Evolutionary conservation across 2,888 invertebrate species (phyloP).

Genomic region (Horisme vitalbata): DNA sequence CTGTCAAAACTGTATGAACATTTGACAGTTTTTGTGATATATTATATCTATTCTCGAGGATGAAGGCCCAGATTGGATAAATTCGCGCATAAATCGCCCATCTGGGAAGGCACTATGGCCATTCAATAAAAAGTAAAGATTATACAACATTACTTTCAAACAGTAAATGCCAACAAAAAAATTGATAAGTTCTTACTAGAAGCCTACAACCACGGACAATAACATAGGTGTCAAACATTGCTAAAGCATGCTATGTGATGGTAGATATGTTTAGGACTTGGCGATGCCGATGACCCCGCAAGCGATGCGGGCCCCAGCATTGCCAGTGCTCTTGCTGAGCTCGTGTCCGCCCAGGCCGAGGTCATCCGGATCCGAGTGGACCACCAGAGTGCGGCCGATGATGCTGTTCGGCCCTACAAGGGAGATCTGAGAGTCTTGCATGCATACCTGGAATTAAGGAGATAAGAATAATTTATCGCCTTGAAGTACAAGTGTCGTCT

Average conservation of each 20-base stretch:
- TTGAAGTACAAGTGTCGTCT: too few relatives aligned
- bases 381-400: constrained; percentile 92
- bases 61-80: too few relatives aligned
- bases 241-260: neutral
- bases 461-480: neutral
- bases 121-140: too few relatives aligned
- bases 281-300: constrained; percentile 94
- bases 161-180: too few relatives aligned
- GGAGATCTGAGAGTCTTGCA: constrained; percentile 68
- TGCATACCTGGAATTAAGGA: constrained; percentile 57
- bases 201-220: too few relatives aligned
- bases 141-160: too few relatives aligned
- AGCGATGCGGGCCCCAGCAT: constrained; percentile 95
- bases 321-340: constrained; percentile 95
- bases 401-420: constrained; percentile 87
- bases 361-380: constrained; percentile 97
- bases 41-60: too few relatives aligned
- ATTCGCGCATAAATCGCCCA: too few relatives aligned
- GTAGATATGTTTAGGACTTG: constrained; percentile 24
- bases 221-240: neutral
- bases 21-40: too few relatives aligned
- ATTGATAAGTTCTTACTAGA: too few relatives aligned
- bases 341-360: constrained; percentile 96
- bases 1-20: too few relatives aligned
- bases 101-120: too few relatives aligned